These are phyloP conservation scores for Apogon talboti DNA, from an alignment of 2,797 vertebrate species.

Conservation along the genomic window DNA sequence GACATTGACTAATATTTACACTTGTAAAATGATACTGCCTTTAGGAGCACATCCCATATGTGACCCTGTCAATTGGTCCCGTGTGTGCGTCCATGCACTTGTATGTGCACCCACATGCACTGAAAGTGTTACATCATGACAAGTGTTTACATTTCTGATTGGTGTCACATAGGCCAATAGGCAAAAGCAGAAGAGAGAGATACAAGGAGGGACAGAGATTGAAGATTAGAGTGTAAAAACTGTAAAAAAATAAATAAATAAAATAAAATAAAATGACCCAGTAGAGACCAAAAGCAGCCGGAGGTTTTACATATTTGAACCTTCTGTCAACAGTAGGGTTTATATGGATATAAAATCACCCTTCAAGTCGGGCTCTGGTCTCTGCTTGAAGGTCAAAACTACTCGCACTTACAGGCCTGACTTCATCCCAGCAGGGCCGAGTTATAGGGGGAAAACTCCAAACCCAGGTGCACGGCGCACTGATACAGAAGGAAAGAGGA, in stretches of 20 bases:
- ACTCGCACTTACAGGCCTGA: constrained; percentile 14
- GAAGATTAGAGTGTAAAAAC: not conserved
- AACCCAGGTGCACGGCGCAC: constrained; percentile 58
- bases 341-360: constrained; percentile 49
- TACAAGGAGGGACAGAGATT: constrained; percentile 4
- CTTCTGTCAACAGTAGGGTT: constrained; percentile 60
- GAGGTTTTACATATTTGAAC: constrained; percentile 43
- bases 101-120: constrained; percentile 39
- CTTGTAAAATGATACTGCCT: constrained; percentile 72
- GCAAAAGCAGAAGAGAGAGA: constrained; percentile 21
- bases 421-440: constrained; percentile 46
- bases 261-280: not conserved
- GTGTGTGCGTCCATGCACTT: constrained; percentile 20
- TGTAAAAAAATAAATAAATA: no score
- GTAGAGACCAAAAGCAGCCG: constrained; percentile 14
- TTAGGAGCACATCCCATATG: constrained; percentile 71
- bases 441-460: constrained; percentile 39
- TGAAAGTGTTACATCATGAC: constrained; percentile 55
- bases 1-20: constrained; percentile 77
- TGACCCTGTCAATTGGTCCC: constrained; percentile 64
- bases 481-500: constrained; percentile 18
- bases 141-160: constrained; percentile 67
- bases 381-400: constrained; percentile 30
- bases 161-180: constrained; percentile 56
- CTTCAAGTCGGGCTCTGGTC: constrained; percentile 14